Base-by-base conservation (phyloP, 2,888 invertebrate species). In the Eristalis intricaria region DNA sequence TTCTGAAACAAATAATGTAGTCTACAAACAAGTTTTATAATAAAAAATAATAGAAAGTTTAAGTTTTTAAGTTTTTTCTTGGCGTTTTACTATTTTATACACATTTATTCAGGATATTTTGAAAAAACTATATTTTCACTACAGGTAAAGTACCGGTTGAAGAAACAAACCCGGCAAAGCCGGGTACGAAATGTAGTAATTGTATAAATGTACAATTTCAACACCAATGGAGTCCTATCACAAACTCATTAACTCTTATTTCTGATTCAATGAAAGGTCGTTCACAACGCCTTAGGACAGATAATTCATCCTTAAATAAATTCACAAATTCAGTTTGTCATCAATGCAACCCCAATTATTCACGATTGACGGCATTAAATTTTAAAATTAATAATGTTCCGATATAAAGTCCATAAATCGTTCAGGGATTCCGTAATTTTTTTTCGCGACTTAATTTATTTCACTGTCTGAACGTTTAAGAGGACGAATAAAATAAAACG, bases 341-440 rank as follows among this genome's bases (percentile, higher is more conserved):
- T 40, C 64, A 70, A 40, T 69, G 50, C 64, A 22, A 26, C 40
- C 19, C 56, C 40, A 11, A 11, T 63, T 22, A 75, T 81, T 69
- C 64, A 64, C 58, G 38, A 69, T 40, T 19, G 58, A 40, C 64
- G 58, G 58, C 29, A 75, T 78, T 56, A 60, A 32, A 65, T 65
- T 73, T 76, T 50, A 61, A 63, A 71, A 77, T 68, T 60, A 65
- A 83, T 83, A 77, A 71, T 77, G n/a, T n/a, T n/a, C n/a, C n/a
- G n/a, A n/a, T n/a, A 50, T 73, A 69, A 69, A 50, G 23, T 64
- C 73, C 73, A 83, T 78, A 78, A 83, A 68, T 61, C 73, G 73
- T 70, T 64, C 50, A 32, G n/a, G 15, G 43, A 15, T n/a, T 11
- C 43, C 43, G 43, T 3, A 43, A 2, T 4, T n/a, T 43, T 43